These are phyloP conservation scores for Drosophila villosipedis DNA, from an alignment of 2,888 invertebrate genomes.

Conservation along the genomic window DNA sequence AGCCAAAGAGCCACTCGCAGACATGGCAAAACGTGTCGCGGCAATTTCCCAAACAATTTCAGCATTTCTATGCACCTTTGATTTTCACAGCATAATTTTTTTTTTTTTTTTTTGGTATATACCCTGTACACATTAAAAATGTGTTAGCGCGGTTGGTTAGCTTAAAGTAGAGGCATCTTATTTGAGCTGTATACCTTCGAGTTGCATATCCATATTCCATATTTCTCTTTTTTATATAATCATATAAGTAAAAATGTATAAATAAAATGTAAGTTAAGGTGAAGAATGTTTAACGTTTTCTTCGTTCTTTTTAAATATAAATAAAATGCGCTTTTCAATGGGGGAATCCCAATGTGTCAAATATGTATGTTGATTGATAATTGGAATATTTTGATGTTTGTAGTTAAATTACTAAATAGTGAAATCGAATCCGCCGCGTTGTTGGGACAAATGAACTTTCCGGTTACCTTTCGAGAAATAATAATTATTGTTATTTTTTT, in stretches of 20 bases:
- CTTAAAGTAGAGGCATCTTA: too few relatives aligned
- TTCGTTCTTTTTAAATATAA: neutral
- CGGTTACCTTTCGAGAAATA: neutral
- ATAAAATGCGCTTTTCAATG: neutral
- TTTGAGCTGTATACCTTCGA: too few relatives aligned
- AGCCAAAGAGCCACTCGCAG: constrained; percentile 19
- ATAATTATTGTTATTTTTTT: neutral
- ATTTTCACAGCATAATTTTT: constrained; percentile 58
- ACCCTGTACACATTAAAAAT: neutral
- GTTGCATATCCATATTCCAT: neutral
- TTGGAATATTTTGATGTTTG: neutral
- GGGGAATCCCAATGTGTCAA: neutral
- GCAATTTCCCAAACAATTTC: constrained; percentile 76
- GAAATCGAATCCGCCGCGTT: neutral
- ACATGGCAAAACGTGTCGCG: constrained; percentile 73
- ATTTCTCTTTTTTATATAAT: neutral
- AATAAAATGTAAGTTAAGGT: neutral
- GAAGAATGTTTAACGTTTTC: neutral
- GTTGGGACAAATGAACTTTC: neutral
- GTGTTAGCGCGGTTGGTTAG: neutral
- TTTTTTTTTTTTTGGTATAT: constrained; percentile 9
- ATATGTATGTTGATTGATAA: neutral
- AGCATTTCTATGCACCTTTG: constrained; percentile 66
- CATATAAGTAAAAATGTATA: neutral
- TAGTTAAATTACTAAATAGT: neutral